A percentile compares a stretch with the other conserved stretches of the same genome.
phyloP scores from a whole-genome alignment of 2,888 invertebrate species.

The Deroplatys truncata region DNA sequence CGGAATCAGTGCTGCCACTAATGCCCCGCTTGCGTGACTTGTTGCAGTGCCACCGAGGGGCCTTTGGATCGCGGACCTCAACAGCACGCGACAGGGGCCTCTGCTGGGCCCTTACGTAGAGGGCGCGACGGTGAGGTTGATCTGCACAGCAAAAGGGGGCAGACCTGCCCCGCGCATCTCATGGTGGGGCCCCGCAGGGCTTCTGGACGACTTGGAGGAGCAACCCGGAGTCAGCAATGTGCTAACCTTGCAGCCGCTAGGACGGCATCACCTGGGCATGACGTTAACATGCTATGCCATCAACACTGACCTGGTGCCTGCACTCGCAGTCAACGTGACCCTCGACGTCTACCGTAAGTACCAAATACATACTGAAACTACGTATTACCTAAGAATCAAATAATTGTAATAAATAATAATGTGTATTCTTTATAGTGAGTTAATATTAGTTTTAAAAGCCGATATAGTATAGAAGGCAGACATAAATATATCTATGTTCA shows the following conservation, averaged over 20 bases:
- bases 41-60: not conserved
- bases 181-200: constrained; percentile 72
- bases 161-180: constrained; percentile 70
- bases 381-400: no score
- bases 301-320: constrained; percentile 66
- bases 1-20: not conserved
- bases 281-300: constrained; percentile 68
- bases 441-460: no score
- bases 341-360: constrained; percentile 72
- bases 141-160: constrained; percentile 47
- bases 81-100: not conserved
- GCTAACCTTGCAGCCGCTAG: constrained; percentile 62
- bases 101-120: not conserved
- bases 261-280: constrained; percentile 64
- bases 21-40: not conserved
- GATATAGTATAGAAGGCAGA: no score
- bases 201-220: constrained; percentile 67
- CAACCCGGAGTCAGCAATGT: constrained; percentile 66
- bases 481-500: no score
- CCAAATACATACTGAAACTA: no score
- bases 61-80: not conserved
- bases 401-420: no score
- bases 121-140: not conserved
- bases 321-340: constrained; percentile 62
- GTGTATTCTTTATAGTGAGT: no score